phyloP scores from a whole-genome alignment of 2,888 invertebrate genomes.

The Alloscopus bannaensis region DNA sequence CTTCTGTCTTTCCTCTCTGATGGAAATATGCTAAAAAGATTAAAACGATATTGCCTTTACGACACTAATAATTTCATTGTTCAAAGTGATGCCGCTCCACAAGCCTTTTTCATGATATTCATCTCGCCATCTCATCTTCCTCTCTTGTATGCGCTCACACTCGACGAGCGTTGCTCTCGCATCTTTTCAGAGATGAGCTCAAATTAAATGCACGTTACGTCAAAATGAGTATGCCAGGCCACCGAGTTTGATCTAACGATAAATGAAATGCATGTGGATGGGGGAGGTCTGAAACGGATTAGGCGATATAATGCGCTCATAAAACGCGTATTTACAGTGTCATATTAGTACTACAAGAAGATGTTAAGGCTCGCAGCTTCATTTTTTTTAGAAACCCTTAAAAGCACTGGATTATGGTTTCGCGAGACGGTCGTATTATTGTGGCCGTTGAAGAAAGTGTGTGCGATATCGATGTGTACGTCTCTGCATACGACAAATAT shows the following conservation, averaged over 20 bases:
- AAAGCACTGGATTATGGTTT: constrained; percentile 16
- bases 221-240: constrained; percentile 29
- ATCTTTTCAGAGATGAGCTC: too few species aligned
- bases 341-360: not conserved
- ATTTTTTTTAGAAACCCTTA: too few species aligned
- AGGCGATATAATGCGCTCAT: not conserved
- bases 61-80: constrained; percentile 31
- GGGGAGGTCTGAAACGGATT: not conserved
- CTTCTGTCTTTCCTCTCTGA: not conserved
- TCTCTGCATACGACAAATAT: not conserved
- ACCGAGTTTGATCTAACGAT: constrained; percentile 23
- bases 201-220: constrained; percentile 39
- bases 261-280: not conserved
- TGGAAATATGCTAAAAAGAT: constrained; percentile 29
- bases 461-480: not conserved
- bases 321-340: not conserved
- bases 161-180: too few species aligned
- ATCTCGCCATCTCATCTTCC: not conserved
- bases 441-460: not conserved
- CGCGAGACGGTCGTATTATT: constrained; percentile 8
- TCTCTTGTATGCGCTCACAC: not conserved
- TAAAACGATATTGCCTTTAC: constrained; percentile 46
- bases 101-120: constrained; percentile 3
- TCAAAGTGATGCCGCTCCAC: constrained; percentile 30
- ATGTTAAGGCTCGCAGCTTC: too few species aligned